Conservation (phyloP, 2,888 invertebrate genomes). For the Cheilosia impressa region DNA sequence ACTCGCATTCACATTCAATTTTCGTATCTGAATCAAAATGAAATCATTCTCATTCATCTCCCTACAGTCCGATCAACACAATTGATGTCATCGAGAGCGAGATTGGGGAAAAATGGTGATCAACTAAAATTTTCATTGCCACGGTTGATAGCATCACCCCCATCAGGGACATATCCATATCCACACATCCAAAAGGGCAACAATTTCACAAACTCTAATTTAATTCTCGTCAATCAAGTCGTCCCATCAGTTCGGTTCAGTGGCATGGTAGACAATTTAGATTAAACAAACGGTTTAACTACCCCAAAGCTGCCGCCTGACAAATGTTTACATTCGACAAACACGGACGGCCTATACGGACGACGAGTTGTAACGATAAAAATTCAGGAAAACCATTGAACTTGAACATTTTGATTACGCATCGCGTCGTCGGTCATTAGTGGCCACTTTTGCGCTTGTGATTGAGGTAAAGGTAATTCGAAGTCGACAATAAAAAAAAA, state of each 20-base stretch:
- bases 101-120: background rate
- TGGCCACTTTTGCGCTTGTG: slow-evolving; percentile 1
- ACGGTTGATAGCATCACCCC: slow-evolving; percentile 18
- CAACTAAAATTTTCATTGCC: slow-evolving; percentile 30
- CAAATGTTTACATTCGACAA: slow-evolving; percentile 3
- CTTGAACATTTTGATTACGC: slow-evolving; percentile 61
- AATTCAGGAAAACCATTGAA: slow-evolving; percentile 44
- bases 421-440: slow-evolving; percentile 40
- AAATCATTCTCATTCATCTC: slow-evolving; percentile 16
- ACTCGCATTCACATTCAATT: background rate
- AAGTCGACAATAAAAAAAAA: background rate
- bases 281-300: background rate
- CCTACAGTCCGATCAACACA: background rate
- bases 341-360: background rate
- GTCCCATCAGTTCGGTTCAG: slow-evolving; percentile 7
- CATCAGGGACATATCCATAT: slow-evolving; percentile 19
- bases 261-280: slow-evolving; percentile 8
- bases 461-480: slow-evolving; percentile 48
- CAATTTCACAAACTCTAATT: slow-evolving; percentile 22
- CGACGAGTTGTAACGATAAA: background rate
- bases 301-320: background rate
- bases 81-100: slow-evolving; percentile 30
- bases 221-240: slow-evolving; percentile 43
- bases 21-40: slow-evolving; percentile 19
- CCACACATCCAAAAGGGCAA: slow-evolving; percentile 13